A percentile compares a stretch with the other conserved stretches of the same genome.
phyloP scores from a whole-genome alignment of 2,113 vertebrate species.

The Ammodytes dubius region DNA sequence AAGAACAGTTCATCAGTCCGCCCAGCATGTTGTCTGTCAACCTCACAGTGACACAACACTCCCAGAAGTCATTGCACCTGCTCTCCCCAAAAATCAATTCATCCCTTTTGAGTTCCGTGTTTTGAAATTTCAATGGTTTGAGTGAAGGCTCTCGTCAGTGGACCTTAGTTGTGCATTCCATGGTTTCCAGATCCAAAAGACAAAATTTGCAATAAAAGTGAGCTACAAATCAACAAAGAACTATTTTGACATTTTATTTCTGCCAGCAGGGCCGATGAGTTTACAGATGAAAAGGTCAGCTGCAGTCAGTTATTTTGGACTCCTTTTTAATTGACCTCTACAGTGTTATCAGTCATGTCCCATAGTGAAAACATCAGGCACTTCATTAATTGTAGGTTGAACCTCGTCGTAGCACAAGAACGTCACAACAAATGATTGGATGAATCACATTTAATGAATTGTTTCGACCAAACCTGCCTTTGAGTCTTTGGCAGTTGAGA shows the following conservation, averaged over 20 bases:
- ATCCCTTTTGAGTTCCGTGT: not conserved
- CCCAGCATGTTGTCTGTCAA: not conserved
- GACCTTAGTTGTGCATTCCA: not conserved
- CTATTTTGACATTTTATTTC: not conserved
- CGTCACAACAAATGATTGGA: not conserved
- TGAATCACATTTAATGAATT: no score
- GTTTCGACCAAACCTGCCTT: not conserved
- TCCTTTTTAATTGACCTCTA: not conserved
- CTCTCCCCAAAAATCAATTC: not conserved
- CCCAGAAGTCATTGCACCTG: not conserved
- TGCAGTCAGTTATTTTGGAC: not conserved
- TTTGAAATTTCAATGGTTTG: not conserved
- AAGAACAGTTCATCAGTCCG: not conserved
- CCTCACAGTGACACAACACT: not conserved
- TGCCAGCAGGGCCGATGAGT: no score
- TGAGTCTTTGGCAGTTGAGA: not conserved
- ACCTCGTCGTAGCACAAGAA: not conserved
- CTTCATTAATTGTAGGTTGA: not conserved
- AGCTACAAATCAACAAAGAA: not conserved
- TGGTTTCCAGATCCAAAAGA: not conserved
- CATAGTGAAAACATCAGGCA: not conserved
- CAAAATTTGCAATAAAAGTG: not conserved
- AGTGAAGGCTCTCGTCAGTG: not conserved
- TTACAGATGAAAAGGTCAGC: no score
- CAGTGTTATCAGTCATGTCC: not conserved